These are phyloP conservation scores for Tipula vernalis DNA, from an alignment of 2,888 invertebrate genomes.

Conservation along the genomic window DNA sequence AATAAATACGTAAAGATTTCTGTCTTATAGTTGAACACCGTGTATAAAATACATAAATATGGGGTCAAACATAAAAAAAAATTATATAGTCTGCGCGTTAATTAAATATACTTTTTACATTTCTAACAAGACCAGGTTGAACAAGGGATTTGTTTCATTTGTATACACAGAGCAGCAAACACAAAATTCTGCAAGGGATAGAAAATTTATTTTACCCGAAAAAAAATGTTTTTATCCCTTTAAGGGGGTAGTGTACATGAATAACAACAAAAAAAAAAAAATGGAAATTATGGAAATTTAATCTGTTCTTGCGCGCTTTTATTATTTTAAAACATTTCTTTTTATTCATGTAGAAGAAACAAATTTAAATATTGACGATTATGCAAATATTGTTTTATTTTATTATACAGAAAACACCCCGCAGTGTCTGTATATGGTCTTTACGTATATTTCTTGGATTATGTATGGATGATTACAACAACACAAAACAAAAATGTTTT, in stretches of 20 bases:
- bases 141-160: not conserved
- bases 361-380: slow-evolving; percentile 4
- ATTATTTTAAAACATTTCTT: not conserved
- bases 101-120: not conserved
- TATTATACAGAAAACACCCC: not conserved
- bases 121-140: not conserved
- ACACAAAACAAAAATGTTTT: not conserved
- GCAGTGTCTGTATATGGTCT: not conserved
- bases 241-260: not conserved
- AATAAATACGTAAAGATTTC: not conserved
- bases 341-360: not conserved
- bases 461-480: not conserved
- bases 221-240: not conserved
- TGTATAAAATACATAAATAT: not conserved
- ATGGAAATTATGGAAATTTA: not conserved
- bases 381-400: not conserved
- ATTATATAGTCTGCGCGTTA: not conserved
- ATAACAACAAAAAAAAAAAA: not conserved
- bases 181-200: not conserved
- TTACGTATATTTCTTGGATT: not conserved
- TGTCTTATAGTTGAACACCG: not conserved
- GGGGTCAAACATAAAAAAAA: not conserved
- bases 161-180: not conserved
- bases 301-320: not conserved
- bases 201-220: not conserved